These are phyloP conservation scores for Thaleichthys pacificus DNA, from an alignment of 2,797 vertebrate genomes.

Conservation along the genomic window DNA sequence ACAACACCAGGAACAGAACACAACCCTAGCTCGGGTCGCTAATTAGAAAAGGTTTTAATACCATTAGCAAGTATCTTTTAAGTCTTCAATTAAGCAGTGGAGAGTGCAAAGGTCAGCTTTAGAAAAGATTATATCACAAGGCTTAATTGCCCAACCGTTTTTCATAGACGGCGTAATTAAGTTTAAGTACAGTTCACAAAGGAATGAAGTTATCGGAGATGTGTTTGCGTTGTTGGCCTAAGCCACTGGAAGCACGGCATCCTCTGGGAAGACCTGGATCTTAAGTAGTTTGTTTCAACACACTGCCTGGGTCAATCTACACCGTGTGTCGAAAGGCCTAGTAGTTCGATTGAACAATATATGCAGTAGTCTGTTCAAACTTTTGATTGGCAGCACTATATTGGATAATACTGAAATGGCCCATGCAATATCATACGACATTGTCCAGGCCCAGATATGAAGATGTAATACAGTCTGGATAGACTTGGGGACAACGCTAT, in stretches of 20 bases:
- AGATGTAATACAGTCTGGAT: not conserved
- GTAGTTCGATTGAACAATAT: not conserved
- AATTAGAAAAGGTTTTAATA: constrained; percentile 21
- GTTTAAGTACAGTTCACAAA: constrained; percentile 14
- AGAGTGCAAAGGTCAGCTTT: constrained; percentile 38
- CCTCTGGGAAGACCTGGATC: not conserved
- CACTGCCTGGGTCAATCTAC: not conserved
- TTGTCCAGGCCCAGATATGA: not conserved
- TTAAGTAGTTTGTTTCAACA: not conserved
- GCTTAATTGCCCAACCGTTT: constrained; percentile 33
- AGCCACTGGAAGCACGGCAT: not conserved
- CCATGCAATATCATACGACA: not conserved
- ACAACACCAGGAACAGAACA: not conserved
- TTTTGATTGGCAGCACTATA: not conserved
- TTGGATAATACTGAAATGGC: not conserved
- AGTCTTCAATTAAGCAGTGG: constrained; percentile 42
- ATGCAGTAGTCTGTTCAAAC: not conserved
- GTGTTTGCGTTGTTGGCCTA: constrained; percentile 10
- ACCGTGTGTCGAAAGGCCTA: not conserved
- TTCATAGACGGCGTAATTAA: constrained; percentile 10
- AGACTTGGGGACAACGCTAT: constrained; percentile 8
- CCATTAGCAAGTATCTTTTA: constrained; percentile 22
- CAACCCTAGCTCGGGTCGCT: not conserved
- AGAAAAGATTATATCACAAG: constrained; percentile 45
- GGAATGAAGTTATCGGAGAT: constrained; percentile 3